Evolutionary conservation across 2,888 invertebrate genomes (phyloP).

Genomic region (Polia nebulosa): DNA sequence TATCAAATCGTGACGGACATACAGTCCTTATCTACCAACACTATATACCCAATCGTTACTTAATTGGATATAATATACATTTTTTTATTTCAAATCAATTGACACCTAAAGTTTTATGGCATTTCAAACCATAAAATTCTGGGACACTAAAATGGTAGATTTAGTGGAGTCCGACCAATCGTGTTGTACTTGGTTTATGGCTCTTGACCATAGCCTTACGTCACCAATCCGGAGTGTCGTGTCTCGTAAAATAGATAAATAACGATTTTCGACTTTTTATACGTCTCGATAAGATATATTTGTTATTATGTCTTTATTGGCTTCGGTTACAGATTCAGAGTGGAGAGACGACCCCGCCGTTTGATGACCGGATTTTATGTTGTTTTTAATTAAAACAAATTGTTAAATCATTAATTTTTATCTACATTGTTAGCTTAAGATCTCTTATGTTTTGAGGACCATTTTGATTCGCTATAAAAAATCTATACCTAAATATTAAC

Average conservation of each 20-base stretch:
- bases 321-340: constrained; percentile 34
- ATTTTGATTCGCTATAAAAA: constrained; percentile 19
- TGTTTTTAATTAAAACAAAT: constrained; percentile 57
- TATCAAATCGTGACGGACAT: constrained; percentile 43
- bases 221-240: constrained; percentile 84
- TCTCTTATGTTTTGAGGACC: constrained; percentile 9
- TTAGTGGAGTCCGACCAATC: constrained; percentile 84
- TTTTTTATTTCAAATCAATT: constrained; percentile 78
- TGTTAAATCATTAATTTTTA: constrained; percentile 53
- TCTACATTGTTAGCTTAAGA: constrained; percentile 36
- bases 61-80: constrained; percentile 68
- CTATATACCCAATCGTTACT: constrained; percentile 62
- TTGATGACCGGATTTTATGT: constrained; percentile 40
- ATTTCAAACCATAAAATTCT: constrained; percentile 76
- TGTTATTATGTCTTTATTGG: constrained; percentile 63
- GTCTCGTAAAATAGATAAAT: constrained; percentile 86
- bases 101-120: constrained; percentile 87
- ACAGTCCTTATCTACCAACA: constrained; percentile 47
- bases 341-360: constrained; percentile 20
- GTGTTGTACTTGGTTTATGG: constrained; percentile 81
- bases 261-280: constrained; percentile 72
- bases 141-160: constrained; percentile 81
- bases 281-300: constrained; percentile 62
- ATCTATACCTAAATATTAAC: not conserved
- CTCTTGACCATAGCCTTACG: constrained; percentile 74